These are phyloP conservation scores for Pseudococcus longispinus DNA, from an alignment of 2,888 invertebrate species.

Conservation along the genomic window DNA sequence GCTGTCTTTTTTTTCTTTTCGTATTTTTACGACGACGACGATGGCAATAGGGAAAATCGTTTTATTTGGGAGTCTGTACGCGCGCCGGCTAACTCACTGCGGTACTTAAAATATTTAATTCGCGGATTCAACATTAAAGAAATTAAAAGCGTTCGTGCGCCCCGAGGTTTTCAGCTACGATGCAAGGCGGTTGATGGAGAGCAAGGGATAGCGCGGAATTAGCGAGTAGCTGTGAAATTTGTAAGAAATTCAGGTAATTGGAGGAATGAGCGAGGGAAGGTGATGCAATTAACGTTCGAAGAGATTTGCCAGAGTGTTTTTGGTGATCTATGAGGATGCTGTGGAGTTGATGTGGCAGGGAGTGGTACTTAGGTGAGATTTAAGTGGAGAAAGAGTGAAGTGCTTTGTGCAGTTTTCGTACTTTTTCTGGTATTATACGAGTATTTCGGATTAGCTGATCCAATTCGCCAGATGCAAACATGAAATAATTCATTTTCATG, in stretches of 20 bases:
- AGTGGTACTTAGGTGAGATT: background rate
- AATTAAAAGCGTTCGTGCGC: conserved; percentile 9
- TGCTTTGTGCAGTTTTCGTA: background rate
- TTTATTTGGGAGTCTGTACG: conserved; percentile 9
- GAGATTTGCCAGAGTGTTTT: background rate
- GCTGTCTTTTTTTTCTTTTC: background rate
- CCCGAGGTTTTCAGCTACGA: background rate
- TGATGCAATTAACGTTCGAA: background rate
- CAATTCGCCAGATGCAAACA: too few relatives aligned
- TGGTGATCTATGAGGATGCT: background rate
- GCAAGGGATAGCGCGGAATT: background rate
- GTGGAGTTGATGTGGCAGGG: background rate
- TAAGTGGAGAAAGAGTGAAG: background rate
- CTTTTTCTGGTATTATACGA: background rate
- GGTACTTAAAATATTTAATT: conserved; percentile 23
- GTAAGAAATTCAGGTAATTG: background rate
- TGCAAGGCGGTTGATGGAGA: background rate
- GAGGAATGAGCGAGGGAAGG: background rate
- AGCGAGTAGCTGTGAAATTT: background rate
- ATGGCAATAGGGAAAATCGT: background rate
- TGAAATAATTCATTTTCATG: too few relatives aligned
- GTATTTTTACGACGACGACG: background rate
- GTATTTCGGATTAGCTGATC: background rate
- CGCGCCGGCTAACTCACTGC: background rate
- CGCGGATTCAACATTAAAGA: conserved; percentile 13